Evolutionary conservation across 2,113 vertebrate genomes (phyloP).

Genomic region (Tragelaphus strepsiceros): DNA sequence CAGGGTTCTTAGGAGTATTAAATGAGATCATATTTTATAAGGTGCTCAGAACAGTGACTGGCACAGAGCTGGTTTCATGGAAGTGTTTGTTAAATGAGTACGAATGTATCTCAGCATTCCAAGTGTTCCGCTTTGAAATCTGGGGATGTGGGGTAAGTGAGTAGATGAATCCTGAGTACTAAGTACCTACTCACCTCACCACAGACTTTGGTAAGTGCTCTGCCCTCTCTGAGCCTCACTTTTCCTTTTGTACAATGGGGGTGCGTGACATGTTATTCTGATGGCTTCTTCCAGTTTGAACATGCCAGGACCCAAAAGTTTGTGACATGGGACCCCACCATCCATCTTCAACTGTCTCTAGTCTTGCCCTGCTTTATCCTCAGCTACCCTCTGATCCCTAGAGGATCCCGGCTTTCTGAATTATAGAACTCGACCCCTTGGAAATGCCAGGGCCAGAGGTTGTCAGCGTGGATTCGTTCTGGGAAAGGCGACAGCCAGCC

Average conservation of each 20-base stretch:
- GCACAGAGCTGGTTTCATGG: not conserved
- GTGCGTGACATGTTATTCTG: not conserved
- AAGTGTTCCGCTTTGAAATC: not conserved
- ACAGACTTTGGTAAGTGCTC: not conserved
- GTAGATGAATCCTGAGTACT: not conserved
- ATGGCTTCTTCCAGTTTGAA: not conserved
- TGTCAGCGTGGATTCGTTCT: constrained; percentile 32
- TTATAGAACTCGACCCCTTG: not conserved
- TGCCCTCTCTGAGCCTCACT: not conserved
- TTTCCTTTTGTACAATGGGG: not conserved
- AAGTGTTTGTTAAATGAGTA: not conserved
- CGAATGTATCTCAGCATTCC: not conserved
- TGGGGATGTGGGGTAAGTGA: not conserved
- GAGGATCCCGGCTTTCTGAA: not conserved
- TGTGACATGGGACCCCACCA: no score
- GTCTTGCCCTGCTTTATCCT: not conserved
- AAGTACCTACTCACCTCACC: not conserved
- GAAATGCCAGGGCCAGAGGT: not conserved
- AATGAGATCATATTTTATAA: not conserved
- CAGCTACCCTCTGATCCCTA: not conserved
- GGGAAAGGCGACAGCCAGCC: not conserved
- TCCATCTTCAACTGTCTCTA: not conserved
- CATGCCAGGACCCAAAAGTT: not conserved
- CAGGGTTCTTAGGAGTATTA: not conserved
- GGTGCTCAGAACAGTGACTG: not conserved